These are phyloP conservation scores for Monopis laevigella DNA, from an alignment of 2,888 invertebrate species.

Conservation along the genomic window DNA sequence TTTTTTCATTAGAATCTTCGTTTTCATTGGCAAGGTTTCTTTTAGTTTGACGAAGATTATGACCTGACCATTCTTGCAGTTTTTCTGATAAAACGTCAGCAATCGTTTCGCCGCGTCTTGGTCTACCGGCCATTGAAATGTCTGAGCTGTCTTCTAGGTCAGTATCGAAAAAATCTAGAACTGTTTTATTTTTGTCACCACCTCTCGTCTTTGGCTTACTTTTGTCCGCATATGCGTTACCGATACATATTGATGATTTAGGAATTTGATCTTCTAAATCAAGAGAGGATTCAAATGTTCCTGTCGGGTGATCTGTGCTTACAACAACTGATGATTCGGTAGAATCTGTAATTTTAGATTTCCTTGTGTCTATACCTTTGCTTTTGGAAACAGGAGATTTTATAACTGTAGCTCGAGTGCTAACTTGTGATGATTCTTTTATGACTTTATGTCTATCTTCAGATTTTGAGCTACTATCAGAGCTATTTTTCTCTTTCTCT, in stretches of 20 bases:
- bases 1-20: constrained; percentile 47
- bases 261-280: constrained; percentile 75
- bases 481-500: constrained; percentile 46
- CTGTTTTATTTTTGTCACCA: constrained; percentile 27
- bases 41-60: constrained; percentile 55
- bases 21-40: constrained; percentile 44
- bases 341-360: constrained; percentile 38
- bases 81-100: constrained; percentile 60
- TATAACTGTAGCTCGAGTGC: constrained; percentile 64
- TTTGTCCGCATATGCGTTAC: constrained; percentile 42
- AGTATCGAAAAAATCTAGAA: constrained; percentile 38
- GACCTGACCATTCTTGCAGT: constrained; percentile 50
- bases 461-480: constrained; percentile 30
- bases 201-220: constrained; percentile 39
- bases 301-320: constrained; percentile 68
- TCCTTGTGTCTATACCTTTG: constrained; percentile 55
- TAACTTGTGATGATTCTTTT: constrained; percentile 41
- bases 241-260: constrained; percentile 62
- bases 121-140: constrained; percentile 40
- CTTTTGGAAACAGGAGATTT: constrained; percentile 66
- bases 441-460: constrained; percentile 40
- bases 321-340: constrained; percentile 32
- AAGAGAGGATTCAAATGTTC: constrained; percentile 75
- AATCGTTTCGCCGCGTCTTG: constrained; percentile 55
- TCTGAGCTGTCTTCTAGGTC: constrained; percentile 54